These are phyloP conservation scores for Agrypnia vestita DNA, from an alignment of 1,140 invertebrate species.

Conservation along the genomic window DNA sequence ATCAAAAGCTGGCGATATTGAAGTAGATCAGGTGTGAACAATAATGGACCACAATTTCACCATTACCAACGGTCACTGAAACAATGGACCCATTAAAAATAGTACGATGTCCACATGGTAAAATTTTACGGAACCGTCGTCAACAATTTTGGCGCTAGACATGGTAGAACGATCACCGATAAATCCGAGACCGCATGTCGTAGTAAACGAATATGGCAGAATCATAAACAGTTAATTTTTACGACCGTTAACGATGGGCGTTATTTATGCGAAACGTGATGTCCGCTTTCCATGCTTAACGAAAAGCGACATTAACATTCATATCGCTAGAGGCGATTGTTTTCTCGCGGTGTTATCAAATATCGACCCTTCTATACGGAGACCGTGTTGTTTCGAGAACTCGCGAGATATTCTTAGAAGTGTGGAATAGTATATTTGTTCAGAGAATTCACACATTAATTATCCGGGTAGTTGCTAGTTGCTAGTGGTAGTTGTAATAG, in stretches of 20 bases:
- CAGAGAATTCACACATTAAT: no score
- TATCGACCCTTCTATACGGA: no score
- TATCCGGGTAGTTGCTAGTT: no score
- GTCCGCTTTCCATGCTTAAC: constrained; percentile 50
- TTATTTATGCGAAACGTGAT: constrained; percentile 53
- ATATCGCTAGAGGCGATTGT: background rate
- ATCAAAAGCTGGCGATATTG: no score
- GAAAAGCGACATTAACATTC: constrained; percentile 23
- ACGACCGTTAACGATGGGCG: constrained; percentile 43
- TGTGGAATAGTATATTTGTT: no score
- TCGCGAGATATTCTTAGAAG: background rate
- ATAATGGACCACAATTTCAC: no score
- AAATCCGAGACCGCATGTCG: background rate
- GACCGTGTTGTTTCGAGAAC: no score
- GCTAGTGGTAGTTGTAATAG: no score
- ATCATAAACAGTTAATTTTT: constrained; percentile 45
- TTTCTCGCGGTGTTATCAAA: background rate
- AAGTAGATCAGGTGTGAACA: no score
- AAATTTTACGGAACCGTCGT: constrained; percentile 1
- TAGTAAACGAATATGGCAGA: constrained; percentile 1
- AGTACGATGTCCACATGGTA: background rate
- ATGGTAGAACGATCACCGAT: background rate
- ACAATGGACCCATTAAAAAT: background rate
- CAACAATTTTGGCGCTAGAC: constrained; percentile 20
- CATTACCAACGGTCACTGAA: background rate